Evolutionary conservation across 2,888 invertebrate genomes (phyloP).

Genomic region (Operophtera brumata): DNA sequence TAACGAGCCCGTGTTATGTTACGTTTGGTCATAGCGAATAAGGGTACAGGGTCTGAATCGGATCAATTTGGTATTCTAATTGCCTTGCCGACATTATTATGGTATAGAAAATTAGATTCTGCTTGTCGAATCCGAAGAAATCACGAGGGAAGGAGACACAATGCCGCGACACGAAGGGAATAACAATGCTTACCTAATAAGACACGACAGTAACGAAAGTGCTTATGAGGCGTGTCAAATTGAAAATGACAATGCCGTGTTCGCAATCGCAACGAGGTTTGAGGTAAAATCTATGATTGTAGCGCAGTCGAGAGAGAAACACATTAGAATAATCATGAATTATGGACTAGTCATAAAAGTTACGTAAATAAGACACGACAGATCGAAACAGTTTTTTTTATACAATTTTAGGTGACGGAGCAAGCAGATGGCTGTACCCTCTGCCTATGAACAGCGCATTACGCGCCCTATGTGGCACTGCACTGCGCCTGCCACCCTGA

Average conservation of each 20-base stretch:
- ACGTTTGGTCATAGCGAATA: too few relatives aligned
- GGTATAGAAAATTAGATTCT: constrained; percentile 22
- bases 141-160: constrained; percentile 14
- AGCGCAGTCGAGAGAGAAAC: neutral
- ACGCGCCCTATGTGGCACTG: too few relatives aligned
- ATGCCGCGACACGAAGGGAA: constrained; percentile 16
- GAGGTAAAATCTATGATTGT: constrained; percentile 17
- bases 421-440: too few relatives aligned
- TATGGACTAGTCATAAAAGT: neutral
- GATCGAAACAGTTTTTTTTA: constrained; percentile 15
- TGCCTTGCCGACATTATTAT: constrained; percentile 9
- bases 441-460: too few relatives aligned
- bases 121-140: constrained; percentile 12
- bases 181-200: constrained; percentile 13
- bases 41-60: constrained; percentile 7
- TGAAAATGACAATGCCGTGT: constrained; percentile 14
- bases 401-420: too few relatives aligned
- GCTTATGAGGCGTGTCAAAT: constrained; percentile 15
- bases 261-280: neutral
- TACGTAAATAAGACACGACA: constrained; percentile 7
- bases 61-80: constrained; percentile 16
- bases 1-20: too few relatives aligned
- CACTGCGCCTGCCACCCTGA: too few relatives aligned
- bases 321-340: neutral
- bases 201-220: neutral